phyloP scores from a whole-genome alignment of 37 sponge, comb jelly and placozoan genomes.

The Diacarnus erythraeanus region DNA sequence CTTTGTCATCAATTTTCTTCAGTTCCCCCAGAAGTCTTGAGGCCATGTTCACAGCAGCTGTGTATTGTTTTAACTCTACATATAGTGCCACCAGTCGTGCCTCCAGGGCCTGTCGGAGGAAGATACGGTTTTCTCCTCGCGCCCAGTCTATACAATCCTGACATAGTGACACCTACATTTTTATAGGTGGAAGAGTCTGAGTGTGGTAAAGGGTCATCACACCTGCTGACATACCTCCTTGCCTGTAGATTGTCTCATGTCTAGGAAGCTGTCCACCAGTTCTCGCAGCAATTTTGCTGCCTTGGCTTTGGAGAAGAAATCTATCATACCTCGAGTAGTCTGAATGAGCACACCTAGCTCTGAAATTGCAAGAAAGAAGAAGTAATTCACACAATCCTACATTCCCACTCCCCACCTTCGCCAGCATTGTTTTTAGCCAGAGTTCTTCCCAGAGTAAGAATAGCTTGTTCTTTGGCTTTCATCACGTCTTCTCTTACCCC shows the following conservation, averaged over 20 bases:
- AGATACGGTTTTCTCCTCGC: conserved; percentile 84
- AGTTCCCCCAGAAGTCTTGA: conserved; percentile 80
- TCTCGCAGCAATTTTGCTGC: conserved; percentile 94
- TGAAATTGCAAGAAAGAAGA: conserved; percentile 6
- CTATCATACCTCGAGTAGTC: conserved; percentile 54
- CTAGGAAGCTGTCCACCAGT: conserved; percentile 85
- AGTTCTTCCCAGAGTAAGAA: conserved; percentile 59
- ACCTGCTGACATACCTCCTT: conserved; percentile 56
- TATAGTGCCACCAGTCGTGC: conserved; percentile 75
- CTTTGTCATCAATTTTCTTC: conserved; percentile 98
- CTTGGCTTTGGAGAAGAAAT: conserved; percentile 91
- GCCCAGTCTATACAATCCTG: conserved; percentile 97
- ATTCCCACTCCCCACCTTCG: conserved; percentile 38
- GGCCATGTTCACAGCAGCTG: conserved; percentile 55
- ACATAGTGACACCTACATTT: conserved; percentile 71
- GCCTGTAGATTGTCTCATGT: conserved; percentile 71
- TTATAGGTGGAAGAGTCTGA: background rate
- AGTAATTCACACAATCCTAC: background rate
- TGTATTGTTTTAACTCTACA: conserved; percentile 65
- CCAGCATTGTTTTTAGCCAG: conserved; percentile 52
- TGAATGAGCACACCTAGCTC: conserved; percentile 82
- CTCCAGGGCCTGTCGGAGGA: conserved; percentile 93
- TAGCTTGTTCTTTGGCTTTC: conserved; percentile 73
- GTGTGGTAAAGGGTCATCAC: background rate
- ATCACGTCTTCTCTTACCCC: conserved; percentile 50